phyloP scores from a whole-genome alignment of 2,113 vertebrate species.

The Mormyrus iriodes region DNA sequence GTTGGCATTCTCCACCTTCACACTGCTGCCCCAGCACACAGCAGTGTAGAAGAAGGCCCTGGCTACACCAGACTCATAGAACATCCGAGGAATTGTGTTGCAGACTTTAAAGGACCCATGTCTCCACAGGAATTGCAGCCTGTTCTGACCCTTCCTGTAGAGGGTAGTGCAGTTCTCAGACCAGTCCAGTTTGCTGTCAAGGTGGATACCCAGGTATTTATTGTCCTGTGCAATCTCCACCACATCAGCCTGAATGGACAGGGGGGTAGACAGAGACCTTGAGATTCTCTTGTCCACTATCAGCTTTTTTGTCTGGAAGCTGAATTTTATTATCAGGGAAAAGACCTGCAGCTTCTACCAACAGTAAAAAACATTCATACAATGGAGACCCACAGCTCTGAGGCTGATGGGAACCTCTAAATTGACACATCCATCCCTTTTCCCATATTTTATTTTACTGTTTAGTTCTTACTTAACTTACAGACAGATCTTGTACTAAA shows the following conservation, averaged over 20 bases:
- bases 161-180: background rate
- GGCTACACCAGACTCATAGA: background rate
- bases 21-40: background rate
- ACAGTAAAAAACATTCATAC: background rate
- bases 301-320: background rate
- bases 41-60: background rate
- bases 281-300: background rate
- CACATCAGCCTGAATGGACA: background rate
- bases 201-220: background rate
- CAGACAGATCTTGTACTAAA: background rate
- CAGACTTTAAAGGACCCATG: background rate
- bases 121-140: background rate
- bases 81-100: background rate
- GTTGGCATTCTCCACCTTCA: background rate
- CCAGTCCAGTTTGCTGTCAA: background rate
- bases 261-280: background rate
- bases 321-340: background rate
- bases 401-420: background rate
- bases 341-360: background rate
- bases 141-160: background rate
- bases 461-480: background rate
- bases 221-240: background rate
- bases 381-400: background rate
- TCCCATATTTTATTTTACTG: background rate
- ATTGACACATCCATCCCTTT: background rate